Evolutionary conservation across 2,113 vertebrate species (phyloP).

Genomic region (Thermophis baileyi): DNA sequence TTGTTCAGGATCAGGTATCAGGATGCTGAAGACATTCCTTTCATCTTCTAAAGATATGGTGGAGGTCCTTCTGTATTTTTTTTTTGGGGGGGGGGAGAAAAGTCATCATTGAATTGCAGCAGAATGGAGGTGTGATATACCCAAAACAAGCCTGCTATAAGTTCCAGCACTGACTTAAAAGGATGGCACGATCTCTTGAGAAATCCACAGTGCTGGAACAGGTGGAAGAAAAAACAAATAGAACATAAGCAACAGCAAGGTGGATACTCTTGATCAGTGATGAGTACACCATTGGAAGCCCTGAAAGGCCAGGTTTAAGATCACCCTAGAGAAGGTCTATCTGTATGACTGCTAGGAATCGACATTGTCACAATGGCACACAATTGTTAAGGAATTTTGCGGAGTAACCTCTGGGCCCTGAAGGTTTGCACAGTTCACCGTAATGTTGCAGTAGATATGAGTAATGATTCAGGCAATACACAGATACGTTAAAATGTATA

Average conservation of each 20-base stretch:
- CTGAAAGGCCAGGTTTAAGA: background rate
- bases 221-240: background rate
- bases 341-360: background rate
- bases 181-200: no score
- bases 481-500: no score
- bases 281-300: background rate
- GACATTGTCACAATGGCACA: background rate
- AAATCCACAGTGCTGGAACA: background rate
- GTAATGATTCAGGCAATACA: no score
- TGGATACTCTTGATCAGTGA: background rate
- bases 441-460: no score
- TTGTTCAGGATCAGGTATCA: background rate
- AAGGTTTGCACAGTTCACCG: no score
- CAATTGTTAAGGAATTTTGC: no score
- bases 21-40: background rate
- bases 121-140: no score
- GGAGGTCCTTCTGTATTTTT: background rate
- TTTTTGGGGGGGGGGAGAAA: no score
- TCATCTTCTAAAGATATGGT: background rate
- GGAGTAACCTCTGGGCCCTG: no score
- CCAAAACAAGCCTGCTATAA: no score
- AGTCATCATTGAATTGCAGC: no score
- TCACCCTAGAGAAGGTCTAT: background rate
- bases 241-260: background rate
- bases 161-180: no score